Evolutionary conservation across 2,888 invertebrate species (phyloP).

Genomic region (Reticulitermes lucifugus): DNA sequence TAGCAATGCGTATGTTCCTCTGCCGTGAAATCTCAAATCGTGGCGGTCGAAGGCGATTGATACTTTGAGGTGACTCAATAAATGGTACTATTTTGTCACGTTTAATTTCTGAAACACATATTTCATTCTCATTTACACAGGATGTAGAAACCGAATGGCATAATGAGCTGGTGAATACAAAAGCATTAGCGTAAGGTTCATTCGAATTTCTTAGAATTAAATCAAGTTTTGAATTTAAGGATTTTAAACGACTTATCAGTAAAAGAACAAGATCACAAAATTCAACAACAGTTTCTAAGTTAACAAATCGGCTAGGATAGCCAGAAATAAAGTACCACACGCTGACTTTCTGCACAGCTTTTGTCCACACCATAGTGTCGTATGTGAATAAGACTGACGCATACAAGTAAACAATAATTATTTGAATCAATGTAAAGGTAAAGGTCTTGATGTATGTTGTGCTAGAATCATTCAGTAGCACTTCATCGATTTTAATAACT

Average conservation of each 20-base stretch:
- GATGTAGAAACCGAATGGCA: too few relatives aligned
- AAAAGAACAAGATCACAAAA: slow-evolving; percentile 14
- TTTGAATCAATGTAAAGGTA: slow-evolving; percentile 6
- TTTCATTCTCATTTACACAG: neutral
- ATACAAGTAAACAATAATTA: neutral
- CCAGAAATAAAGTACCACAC: slow-evolving; percentile 6
- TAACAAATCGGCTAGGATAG: neutral
- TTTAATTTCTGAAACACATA: neutral
- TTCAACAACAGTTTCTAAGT: neutral
- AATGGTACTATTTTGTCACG: neutral
- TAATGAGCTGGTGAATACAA: neutral
- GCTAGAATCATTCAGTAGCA: neutral
- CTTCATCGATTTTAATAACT: neutral
- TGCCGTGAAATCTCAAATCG: neutral
- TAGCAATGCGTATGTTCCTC: neutral
- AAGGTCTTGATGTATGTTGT: neutral
- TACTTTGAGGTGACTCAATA: neutral
- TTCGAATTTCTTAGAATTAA: neutral
- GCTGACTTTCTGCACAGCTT: neutral
- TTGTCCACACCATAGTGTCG: slow-evolving; percentile 6
- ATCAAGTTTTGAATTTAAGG: neutral
- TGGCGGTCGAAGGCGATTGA: neutral
- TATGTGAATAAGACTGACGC: neutral
- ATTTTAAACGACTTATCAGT: neutral
- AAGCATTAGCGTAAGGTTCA: too few relatives aligned